Base-by-base conservation (phyloP, 2,113 vertebrate species). In the Narcine bancroftii region DNA sequence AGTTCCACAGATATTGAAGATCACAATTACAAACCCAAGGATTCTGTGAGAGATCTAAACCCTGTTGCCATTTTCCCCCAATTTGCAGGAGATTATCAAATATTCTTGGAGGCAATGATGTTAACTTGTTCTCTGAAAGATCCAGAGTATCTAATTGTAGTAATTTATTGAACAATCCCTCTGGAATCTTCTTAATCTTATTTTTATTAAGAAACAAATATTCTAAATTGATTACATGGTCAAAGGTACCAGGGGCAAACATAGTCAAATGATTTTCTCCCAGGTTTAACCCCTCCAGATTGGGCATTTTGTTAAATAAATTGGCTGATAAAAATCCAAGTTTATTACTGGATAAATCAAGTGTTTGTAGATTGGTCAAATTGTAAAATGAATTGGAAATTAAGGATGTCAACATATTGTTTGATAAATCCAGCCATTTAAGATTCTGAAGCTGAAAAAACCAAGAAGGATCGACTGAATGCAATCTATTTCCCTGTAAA, bases 261-360 rank as follows among this genome's bases (percentile, higher is more conserved):
- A 2, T 93, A 4, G 1, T 71, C 3, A 98, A 75, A 15, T 93
- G 94, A 95, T 98, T 99, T 13, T 94, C 93, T 6, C 96, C 95
- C 73, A 98, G 94, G 60, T 95, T 93, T 0, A 98, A 94, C 81
- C 93, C 93, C 87, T 97, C 94, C 26, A 99, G 92, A 0, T 29
- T 92, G 89, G 21, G 36, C 17, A 97, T 93, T 0, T 92, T 89
- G 0, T 92, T 45, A 13, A 98, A 93, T 0, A 94, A 92, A 0
- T 63, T 93, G 0, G 93, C n/a, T 0, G 94, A 87, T 92, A 99
- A 39, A 0, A 75, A 56, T 71, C 95, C 94, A 93, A 99, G 93
- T 24, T 0, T 93, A 94, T 98, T 99, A 83, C 93, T 79, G 45
- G 96, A 95, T 0, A 98, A 94, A 93, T 98, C 96, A 6, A 98